Conservation (phyloP, 2,797 vertebrate genomes). For the Rhabdophis nuchalis region DNA sequence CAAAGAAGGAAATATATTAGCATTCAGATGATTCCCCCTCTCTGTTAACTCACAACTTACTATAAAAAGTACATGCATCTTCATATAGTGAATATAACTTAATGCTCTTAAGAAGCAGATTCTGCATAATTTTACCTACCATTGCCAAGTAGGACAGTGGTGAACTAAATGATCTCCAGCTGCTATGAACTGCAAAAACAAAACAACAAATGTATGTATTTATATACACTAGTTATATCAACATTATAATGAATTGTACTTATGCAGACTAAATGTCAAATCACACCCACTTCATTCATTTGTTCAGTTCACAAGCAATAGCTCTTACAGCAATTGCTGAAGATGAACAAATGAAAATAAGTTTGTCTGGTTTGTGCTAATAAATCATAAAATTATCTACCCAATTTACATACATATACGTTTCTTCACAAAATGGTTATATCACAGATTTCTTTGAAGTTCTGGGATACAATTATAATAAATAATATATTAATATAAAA, state of each 20-base stretch:
- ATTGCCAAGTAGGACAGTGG: slow-evolving; percentile 99
- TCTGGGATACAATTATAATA: not conserved
- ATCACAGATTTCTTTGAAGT: not conserved
- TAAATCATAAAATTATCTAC: not conserved
- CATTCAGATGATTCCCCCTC: not conserved
- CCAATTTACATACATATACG: not conserved
- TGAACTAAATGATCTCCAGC: slow-evolving; percentile 98
- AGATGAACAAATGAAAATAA: not conserved
- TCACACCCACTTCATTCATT: not conserved
- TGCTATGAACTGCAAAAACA: slow-evolving; percentile 84
- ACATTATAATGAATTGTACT: not conserved
- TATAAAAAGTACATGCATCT: not conserved
- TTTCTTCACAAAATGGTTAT: not conserved
- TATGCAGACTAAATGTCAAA: not conserved
- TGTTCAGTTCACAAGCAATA: not conserved
- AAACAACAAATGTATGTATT: slow-evolving; percentile 12
- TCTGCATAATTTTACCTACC: slow-evolving; percentile 75
- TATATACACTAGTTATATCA: not conserved
- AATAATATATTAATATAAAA: too few relatives aligned
- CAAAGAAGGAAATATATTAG: not conserved
- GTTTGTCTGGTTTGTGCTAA: not conserved
- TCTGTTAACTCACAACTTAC: not conserved
- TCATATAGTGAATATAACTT: not conserved
- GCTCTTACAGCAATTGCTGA: not conserved
- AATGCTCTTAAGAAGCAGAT: not conserved